These are phyloP conservation scores for Oasisia sp. DNA, from an alignment of 2,888 invertebrate genomes.

Conservation along the genomic window DNA sequence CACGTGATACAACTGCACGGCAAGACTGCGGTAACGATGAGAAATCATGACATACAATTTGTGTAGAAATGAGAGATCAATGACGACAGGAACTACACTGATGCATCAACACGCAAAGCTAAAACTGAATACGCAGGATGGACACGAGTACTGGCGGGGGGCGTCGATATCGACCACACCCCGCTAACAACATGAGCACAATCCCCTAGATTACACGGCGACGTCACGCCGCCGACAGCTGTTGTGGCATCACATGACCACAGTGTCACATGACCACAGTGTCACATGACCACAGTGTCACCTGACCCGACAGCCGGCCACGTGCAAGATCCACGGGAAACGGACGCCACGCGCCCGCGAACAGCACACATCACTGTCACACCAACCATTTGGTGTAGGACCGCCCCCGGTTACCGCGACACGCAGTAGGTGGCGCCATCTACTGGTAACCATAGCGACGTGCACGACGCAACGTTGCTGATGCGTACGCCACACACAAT, in stretches of 20 bases:
- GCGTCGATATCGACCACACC: not conserved
- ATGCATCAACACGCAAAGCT: not conserved
- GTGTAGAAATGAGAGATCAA: conserved; percentile 3
- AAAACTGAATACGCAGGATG: not conserved
- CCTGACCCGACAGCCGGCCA: not conserved
- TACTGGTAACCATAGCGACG: not conserved
- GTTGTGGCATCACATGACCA: not conserved
- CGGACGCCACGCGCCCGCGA: not conserved
- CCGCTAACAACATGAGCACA: not conserved
- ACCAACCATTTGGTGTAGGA: not conserved
- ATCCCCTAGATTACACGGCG: not conserved
- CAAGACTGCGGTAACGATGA: not conserved
- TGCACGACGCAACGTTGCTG: not conserved
- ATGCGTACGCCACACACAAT: not conserved
- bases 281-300: not conserved
- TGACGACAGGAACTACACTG: not conserved
- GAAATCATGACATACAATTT: conserved; percentile 13
- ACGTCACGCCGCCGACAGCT: not conserved
- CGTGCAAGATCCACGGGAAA: not conserved
- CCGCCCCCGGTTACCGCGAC: not conserved
- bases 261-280: not conserved
- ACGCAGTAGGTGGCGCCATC: not conserved
- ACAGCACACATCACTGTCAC: not conserved
- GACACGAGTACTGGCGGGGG: not conserved
- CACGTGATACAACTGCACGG: not conserved